Conservation (phyloP, 1,140 invertebrate genomes). For the Onthophagus taurus region DNA sequence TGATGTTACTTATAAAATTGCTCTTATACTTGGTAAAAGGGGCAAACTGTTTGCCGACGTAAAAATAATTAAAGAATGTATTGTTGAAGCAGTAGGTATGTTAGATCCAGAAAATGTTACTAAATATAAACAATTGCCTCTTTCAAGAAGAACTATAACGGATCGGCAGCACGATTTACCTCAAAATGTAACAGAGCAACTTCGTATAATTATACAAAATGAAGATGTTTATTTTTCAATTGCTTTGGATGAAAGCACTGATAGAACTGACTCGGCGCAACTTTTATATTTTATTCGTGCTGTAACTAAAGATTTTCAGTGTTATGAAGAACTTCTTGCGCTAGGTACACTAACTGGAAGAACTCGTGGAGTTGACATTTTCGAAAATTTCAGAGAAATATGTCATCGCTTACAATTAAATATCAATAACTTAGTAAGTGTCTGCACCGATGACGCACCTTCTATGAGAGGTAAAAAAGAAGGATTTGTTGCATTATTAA, state of each 20-base stretch:
- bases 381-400: slow-evolving; percentile 1
- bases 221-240: not conserved
- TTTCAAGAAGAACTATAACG: no score
- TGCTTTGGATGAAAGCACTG: not conserved
- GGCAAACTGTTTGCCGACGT: no score
- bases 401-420: not conserved
- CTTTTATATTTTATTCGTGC: no score
- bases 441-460: not conserved
- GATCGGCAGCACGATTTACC: not conserved
- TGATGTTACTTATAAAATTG: no score
- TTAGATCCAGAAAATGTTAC: no score
- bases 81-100: no score
- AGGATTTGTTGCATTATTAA: slow-evolving; percentile 1
- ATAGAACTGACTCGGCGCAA: not conserved
- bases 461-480: not conserved
- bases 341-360: not conserved
- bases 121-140: no score
- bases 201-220: not conserved
- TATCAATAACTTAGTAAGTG: not conserved
- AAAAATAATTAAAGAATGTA: no score
- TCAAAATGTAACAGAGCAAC: not conserved
- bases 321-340: not conserved
- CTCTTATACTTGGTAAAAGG: no score
- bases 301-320: slow-evolving; percentile 1
- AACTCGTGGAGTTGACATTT: not conserved